Evolutionary conservation across 2,113 vertebrate genomes (phyloP).

Genomic region (Microtus montanus): DNA sequence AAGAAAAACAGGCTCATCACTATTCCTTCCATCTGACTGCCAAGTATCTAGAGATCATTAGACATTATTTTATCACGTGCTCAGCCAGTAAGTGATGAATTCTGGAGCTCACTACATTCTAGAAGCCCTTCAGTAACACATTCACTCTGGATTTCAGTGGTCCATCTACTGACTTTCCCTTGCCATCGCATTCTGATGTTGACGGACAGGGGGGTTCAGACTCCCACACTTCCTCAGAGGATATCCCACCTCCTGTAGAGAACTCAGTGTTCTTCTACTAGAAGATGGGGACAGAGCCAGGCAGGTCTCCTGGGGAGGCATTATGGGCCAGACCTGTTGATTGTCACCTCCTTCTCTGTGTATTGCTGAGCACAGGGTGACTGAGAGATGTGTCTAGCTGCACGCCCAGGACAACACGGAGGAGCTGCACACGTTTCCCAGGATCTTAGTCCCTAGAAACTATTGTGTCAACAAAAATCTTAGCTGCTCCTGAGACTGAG

Average conservation of each 20-base stretch:
- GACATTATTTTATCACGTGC: neutral
- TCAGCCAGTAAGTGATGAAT: neutral
- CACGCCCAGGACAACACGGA: neutral
- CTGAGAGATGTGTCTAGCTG: neutral
- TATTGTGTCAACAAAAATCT: neutral
- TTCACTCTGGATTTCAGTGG: neutral
- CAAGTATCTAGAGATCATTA: neutral
- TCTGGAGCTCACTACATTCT: neutral
- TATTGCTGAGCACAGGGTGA: neutral
- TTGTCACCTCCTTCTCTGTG: neutral
- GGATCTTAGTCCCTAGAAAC: neutral
- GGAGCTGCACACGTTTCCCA: too few species aligned
- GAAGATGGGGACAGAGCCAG: neutral
- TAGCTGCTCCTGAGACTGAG: neutral
- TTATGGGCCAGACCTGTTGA: neutral
- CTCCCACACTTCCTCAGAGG: neutral
- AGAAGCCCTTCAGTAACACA: neutral
- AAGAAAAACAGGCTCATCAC: neutral
- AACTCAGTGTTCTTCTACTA: neutral
- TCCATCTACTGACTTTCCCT: neutral
- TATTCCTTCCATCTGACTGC: neutral
- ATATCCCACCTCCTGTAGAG: neutral
- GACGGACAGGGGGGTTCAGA: neutral
- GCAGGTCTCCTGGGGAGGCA: neutral
- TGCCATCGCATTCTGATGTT: neutral